Base-by-base conservation (phyloP, 2,888 invertebrate genomes). In the Agriopis aurantiaria region DNA sequence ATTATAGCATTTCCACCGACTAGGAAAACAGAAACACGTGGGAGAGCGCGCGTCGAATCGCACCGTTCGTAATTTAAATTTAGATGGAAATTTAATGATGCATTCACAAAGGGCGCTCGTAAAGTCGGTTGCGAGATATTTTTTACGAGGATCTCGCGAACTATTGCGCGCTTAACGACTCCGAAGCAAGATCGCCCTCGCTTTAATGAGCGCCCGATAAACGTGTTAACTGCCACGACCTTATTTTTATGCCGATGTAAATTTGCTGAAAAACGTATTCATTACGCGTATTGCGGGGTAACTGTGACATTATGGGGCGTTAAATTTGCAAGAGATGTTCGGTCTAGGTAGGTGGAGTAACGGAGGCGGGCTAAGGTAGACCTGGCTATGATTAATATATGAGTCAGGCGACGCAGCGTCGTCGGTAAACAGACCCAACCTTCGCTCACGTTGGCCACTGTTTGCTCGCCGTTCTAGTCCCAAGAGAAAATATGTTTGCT, bases 81-180 rank as follows among this genome's bases (percentile, higher is more conserved):
- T 94, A 93, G 93, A 94, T 94, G 93, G 93, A 92, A 93, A 93
- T 94, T 94, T 94, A 94, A 94, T 94, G 94, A 94, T 92, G 93
- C 94, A 91, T 92, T 90, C 91, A 94, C 93, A 94, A 94, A 94
- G 93, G 91, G 91, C 90, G 91, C 93, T 93, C 93, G 90, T 94
- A 94, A 93, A 94, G 91, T 94, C 88, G 92, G 92, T 91, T 90
- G 92, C 91, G 92, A 93, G 92, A 93, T 93, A 93, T 94, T 93
- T 94, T 94, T 94, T 94, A 93, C 89, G 93, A 93, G 93, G 92
- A 94, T 93, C 93, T 93, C 92, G 94, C 92, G 92, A 94, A 94
- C 94, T 94, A 94, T 94, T 94, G 93, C 93, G 93, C 93, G 93
- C 93, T 94, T 94, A 94, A 94, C 94, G 93, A 93, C 94, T 93